Base-by-base conservation (phyloP, 2,888 invertebrate species). In the Poecilus cupreus region DNA sequence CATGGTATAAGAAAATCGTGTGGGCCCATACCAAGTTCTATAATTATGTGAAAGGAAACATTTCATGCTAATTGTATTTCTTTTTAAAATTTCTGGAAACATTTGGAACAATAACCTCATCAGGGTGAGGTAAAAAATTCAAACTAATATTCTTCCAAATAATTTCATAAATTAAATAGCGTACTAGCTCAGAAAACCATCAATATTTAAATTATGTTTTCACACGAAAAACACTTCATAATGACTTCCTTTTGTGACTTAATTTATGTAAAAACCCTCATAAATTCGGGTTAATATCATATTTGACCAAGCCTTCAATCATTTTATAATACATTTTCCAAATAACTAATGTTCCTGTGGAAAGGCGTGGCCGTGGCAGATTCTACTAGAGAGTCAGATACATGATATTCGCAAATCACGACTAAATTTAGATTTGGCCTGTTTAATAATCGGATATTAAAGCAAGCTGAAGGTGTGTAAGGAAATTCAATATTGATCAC, bases 401-500 rank as follows among this genome's bases (percentile, higher is more conserved):
- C 37, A 76, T 57, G 57, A 54, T 51, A 76, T 51, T 54, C 13
- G 75, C 54, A 51, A 51, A 75, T 75, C 75, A 75, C 32, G 49
- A 37, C 76, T 76, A 76, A 37, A 76, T 76, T 76, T 76, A 76
- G 76, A 37, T 76, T 49, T 13, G 26, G 20, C 13, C 37, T 54
- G 76, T 57, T 75, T 75, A 32, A 57, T 76, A 76, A 76, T 51
- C 76, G 76, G 76, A 76, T 76, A 76, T 76, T 76, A 76, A 76
- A 76, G 51, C 76, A 54, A n/a, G 18, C 6, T 54, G 26, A 72
- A 76, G 76, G 76, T 54, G 76, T 76, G 76, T 24, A 57, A 76
- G 76, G 76, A 76, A 76, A 51, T 76, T 76, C 76, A 57, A 76
- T 76, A 76, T 76, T 76, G 76, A 76, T 76, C 54, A 76, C 37